These are phyloP conservation scores for Aegithalos caudatus DNA, from an alignment of 2,113 vertebrate species.

Conservation along the genomic window DNA sequence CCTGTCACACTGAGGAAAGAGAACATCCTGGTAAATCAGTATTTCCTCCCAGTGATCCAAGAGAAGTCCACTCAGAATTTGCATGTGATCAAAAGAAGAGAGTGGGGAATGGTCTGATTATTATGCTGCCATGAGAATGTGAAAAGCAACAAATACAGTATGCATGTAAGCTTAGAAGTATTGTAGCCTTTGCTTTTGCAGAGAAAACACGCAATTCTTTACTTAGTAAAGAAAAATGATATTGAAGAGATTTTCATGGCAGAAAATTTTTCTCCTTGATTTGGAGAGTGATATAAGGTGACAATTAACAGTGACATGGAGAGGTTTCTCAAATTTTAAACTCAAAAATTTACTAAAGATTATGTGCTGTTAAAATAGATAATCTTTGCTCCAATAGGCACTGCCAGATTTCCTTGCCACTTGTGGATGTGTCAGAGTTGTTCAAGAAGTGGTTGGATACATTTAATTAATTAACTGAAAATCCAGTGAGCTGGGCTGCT, in stretches of 20 bases:
- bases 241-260: background rate
- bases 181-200: background rate
- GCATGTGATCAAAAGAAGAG: slow-evolving; percentile 3
- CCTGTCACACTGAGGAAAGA: slow-evolving; percentile 55
- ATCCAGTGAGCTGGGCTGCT: background rate
- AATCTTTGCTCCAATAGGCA: background rate
- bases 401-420: background rate
- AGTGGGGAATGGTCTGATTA: background rate
- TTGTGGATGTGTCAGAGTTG: background rate
- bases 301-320: background rate
- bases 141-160: background rate
- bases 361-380: background rate
- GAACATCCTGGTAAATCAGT: slow-evolving; percentile 50
- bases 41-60: background rate
- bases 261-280: background rate
- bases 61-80: background rate
- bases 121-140: background rate
- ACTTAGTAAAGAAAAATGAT: background rate
- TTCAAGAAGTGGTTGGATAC: background rate
- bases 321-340: background rate
- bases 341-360: background rate
- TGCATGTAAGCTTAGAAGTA: background rate
- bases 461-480: background rate
- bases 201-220: background rate
- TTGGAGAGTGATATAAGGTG: background rate